These are phyloP conservation scores for Hydropsyche betteni DNA, from an alignment of 2,888 invertebrate species.

Conservation along the genomic window DNA sequence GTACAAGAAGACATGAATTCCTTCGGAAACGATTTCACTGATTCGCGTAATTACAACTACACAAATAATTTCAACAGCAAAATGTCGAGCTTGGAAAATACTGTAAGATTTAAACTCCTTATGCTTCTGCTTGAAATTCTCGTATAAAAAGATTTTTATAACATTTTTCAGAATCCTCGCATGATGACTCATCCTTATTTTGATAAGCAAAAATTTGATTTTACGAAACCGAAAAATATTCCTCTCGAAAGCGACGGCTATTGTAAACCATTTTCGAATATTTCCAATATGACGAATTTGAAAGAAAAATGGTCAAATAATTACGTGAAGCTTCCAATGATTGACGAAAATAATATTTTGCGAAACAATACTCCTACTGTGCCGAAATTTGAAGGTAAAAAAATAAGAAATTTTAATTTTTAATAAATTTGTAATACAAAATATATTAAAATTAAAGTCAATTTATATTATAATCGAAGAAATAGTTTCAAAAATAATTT, in stretches of 20 bases:
- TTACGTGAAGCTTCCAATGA: neutral
- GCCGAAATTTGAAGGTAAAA: neutral
- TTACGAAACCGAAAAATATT: neutral
- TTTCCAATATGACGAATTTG: neutral
- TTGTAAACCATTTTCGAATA: neutral
- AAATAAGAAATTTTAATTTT: too few relatives aligned
- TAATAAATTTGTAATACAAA: too few relatives aligned
- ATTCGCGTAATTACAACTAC: neutral
- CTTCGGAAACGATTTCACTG: neutral
- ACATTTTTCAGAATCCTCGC: slow-evolving; percentile 1
- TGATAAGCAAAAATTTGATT: neutral
- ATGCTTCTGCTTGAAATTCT: neutral
- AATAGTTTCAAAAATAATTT: too few relatives aligned
- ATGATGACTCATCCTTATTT: neutral
- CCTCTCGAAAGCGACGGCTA: neutral
- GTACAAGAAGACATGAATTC: neutral
- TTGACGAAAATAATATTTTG: neutral
- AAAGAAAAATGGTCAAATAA: neutral
- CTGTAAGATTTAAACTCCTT: neutral
- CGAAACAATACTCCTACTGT: slow-evolving; percentile 4
- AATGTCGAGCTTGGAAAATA: neutral
- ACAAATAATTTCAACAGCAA: neutral
- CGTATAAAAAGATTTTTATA: neutral
- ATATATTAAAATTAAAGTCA: too few relatives aligned
- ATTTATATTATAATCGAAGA: too few relatives aligned